Evolutionary conservation across 2,797 vertebrate species (phyloP), one percentile per base, ranked within the genome.

Genomic region (Prionace glauca): DNA sequence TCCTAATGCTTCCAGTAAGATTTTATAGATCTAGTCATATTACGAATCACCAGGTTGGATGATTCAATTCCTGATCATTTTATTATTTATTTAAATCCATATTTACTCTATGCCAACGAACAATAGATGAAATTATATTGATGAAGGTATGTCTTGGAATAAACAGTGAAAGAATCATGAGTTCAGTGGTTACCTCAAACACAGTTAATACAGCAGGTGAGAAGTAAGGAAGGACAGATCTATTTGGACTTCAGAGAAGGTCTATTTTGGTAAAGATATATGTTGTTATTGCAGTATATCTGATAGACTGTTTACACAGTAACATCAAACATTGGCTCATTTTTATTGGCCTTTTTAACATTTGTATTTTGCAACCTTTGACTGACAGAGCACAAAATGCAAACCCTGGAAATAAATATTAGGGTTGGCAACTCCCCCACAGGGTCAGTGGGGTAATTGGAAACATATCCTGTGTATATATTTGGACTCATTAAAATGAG

Each of bases 281-380:
- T 36, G 56, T 74, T 74, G 14, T 95, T 95, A 74, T 95, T 50
- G 72, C 93, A 95, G 32, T 45, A 18, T 72, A 94, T 72, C 92
- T 94, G 92, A 45, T 74, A 71, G 45, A 77, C 50, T 74, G 45
- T 94, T 95, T 95, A 95, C 71, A 77, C 93, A 32, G 45, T 77
- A 77, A 56, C 93, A 77, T 95, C 93, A 95, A 77, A 74, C 93
- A 10, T 41, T 32, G 50, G 26, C 93, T 77, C 69, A 71, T 50
- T 95, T 95, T 95, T 95, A 77, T 77, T 74, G 93, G 93, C 93
- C 45, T 95, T 77, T 95, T 41, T 45, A 95, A 45, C 93, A 77
- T 95, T 77, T 95, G 71, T 72, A 95, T 95, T 95, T 72, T 77
- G 71, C 93, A 95, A 95, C 71, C 93, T 95, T 95, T 95, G 93